A percentile compares a stretch with the other conserved stretches of the same genome.
Evolutionary conservation across 2,888 invertebrate species (phyloP).

Genomic region (Noctua pronuba): DNA sequence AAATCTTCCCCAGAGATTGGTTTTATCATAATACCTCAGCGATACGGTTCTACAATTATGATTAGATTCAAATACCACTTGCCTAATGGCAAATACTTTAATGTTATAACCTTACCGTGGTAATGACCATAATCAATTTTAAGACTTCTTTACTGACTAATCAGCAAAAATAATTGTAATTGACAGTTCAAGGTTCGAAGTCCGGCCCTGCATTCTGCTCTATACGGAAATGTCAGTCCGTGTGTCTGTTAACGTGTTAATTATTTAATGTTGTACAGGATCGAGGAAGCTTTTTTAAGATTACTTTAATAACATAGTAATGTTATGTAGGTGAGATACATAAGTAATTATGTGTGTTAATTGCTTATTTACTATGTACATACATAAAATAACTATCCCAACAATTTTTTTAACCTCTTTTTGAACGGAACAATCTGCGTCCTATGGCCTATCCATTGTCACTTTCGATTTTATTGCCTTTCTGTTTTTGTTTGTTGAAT

Average conservation of each 20-base stretch:
- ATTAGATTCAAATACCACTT: background rate
- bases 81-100: background rate
- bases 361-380: background rate
- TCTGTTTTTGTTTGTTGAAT: no score
- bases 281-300: slow-evolving; percentile 22
- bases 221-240: slow-evolving; percentile 46
- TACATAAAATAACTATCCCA: background rate
- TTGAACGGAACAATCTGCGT: background rate
- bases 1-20: no score
- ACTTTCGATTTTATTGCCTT: background rate
- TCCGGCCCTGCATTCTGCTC: slow-evolving; percentile 27
- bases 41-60: background rate
- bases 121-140: slow-evolving; percentile 25
- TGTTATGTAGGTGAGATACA: background rate
- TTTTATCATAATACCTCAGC: background rate
- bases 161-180: slow-evolving; percentile 9
- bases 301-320: slow-evolving; percentile 20
- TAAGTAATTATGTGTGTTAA: background rate
- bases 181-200: slow-evolving; percentile 36
- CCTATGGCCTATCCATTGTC: background rate
- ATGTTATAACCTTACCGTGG: slow-evolving; percentile 9
- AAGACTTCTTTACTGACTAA: slow-evolving; percentile 12
- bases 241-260: background rate
- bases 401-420: background rate
- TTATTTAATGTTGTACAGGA: background rate